Evolutionary conservation across 2,113 vertebrate genomes (phyloP).

Genomic region (Amia ocellicauda): DNA sequence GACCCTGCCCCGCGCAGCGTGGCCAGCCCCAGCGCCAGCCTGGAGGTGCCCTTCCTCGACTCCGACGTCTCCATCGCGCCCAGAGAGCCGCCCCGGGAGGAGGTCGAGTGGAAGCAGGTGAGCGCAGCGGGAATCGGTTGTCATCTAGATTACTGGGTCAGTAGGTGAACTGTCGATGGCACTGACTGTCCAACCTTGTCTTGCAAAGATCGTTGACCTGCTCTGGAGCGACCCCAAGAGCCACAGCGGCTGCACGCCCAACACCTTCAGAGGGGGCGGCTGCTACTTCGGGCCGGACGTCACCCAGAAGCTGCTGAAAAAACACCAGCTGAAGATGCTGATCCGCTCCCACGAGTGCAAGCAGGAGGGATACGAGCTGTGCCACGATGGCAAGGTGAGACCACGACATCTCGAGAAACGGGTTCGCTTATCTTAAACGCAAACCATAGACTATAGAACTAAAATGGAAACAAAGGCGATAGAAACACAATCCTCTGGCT

Average conservation of each 20-base stretch:
- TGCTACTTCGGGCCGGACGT: constrained; percentile 94
- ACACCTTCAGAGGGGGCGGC: constrained; percentile 84
- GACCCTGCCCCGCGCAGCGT: constrained; percentile 35
- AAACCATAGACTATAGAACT: too few relatives aligned
- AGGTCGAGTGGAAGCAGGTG: constrained; percentile 88
- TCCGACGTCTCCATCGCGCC: constrained; percentile 48
- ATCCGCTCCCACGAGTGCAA: constrained; percentile 96
- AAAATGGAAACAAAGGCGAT: not conserved
- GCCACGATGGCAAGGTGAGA: constrained; percentile 79
- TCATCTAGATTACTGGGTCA: not conserved
- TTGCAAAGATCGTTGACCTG: constrained; percentile 78
- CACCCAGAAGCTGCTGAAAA: constrained; percentile 72
- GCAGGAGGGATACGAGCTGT: constrained; percentile 87
- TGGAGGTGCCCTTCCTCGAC: constrained; percentile 63
- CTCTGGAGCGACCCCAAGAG: constrained; percentile 92
- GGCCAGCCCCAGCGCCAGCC: constrained; percentile 34
- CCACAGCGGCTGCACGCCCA: constrained; percentile 80
- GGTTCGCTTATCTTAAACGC: too few relatives aligned
- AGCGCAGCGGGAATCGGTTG: constrained; percentile 14
- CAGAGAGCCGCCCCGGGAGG: constrained; percentile 49
- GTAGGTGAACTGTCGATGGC: not conserved
- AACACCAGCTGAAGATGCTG: constrained; percentile 78
- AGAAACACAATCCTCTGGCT: not conserved
- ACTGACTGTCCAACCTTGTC: constrained; percentile 18
- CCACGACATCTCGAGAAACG: too few relatives aligned